These are phyloP conservation scores for Crypturellus tataupa DNA, from an alignment of 2,797 vertebrate genomes.

Conservation along the genomic window DNA sequence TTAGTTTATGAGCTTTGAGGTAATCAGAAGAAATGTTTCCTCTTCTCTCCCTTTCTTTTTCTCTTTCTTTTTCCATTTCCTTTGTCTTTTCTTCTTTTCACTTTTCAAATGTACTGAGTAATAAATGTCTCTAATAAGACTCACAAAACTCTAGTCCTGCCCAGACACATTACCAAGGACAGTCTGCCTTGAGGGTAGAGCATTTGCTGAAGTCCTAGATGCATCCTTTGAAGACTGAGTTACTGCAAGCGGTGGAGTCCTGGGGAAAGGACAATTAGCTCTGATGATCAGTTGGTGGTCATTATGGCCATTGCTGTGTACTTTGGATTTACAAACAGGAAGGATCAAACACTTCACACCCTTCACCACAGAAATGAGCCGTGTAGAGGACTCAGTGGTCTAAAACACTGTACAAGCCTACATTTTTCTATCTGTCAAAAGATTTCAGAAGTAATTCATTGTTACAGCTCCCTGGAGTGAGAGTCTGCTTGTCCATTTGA, in stretches of 20 bases:
- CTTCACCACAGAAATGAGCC: constrained; percentile 48
- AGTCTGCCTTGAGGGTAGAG: not conserved
- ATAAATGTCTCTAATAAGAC: not conserved
- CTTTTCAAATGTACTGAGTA: not conserved
- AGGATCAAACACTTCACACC: constrained; percentile 65
- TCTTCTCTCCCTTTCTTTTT: not conserved
- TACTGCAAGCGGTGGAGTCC: not conserved
- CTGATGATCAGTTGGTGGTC: constrained; percentile 21
- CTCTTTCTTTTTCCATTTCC: fast-evolving
- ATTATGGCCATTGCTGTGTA: constrained; percentile 36
- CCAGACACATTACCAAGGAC: not conserved
- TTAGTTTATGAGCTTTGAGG: not conserved
- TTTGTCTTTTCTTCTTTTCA: not conserved
- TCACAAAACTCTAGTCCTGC: not conserved
- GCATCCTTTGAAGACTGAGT: constrained; percentile 44
- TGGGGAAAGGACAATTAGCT: constrained; percentile 54
- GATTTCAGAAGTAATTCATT: constrained; percentile 72
- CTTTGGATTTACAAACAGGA: constrained; percentile 49
- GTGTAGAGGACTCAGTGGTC: constrained; percentile 40
- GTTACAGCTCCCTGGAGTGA: constrained; percentile 73
- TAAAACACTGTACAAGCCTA: constrained; percentile 69
- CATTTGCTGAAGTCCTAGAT: constrained; percentile 4
- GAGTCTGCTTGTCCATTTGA: constrained; percentile 74
- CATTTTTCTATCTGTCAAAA: constrained; percentile 80
- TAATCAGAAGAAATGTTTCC: not conserved